A percentile compares a stretch with the other conserved stretches of the same genome.
These are phyloP conservation scores for Cyprinodon variegatus DNA, from an alignment of 2,113 vertebrate genomes.

Conservation along the genomic window DNA sequence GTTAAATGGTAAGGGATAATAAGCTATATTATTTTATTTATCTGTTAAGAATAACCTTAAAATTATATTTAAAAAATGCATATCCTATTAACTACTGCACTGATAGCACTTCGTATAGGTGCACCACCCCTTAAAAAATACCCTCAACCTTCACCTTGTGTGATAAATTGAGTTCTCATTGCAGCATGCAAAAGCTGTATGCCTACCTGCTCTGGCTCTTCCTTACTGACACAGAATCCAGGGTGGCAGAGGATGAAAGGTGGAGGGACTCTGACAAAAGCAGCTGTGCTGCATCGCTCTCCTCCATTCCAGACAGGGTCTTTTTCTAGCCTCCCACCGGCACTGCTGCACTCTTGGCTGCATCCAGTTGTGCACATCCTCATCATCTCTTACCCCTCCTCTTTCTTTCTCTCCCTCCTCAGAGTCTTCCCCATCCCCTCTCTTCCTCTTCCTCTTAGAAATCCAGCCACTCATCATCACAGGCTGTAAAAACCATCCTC, in stretches of 20 bases:
- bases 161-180: slow-evolving; percentile 9
- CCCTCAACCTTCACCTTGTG: slow-evolving; percentile 25
- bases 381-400: slow-evolving; percentile 39
- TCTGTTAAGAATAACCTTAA: neutral
- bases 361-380: slow-evolving; percentile 56
- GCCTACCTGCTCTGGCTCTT: slow-evolving; percentile 41
- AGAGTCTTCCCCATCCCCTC: slow-evolving; percentile 45
- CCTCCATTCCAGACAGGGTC: slow-evolving; percentile 65
- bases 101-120: slow-evolving; percentile 14
- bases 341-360: slow-evolving; percentile 51
- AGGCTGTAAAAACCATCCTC: slow-evolving; percentile 10
- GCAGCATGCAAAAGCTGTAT: slow-evolving; percentile 2
- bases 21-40: neutral
- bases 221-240: slow-evolving; percentile 45
- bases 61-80: neutral
- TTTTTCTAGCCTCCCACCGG: slow-evolving; percentile 54
- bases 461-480: slow-evolving; percentile 46
- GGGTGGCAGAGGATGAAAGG: slow-evolving; percentile 9
- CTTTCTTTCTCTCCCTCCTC: slow-evolving; percentile 17
- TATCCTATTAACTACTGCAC: neutral
- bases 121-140: slow-evolving; percentile 19
- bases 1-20: neutral
- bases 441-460: slow-evolving; percentile 20
- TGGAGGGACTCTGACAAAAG: slow-evolving; percentile 29
- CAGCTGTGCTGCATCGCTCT: slow-evolving; percentile 34